Evolutionary conservation across 2,888 invertebrate genomes (phyloP).

Genomic region (Griposia aprilina): DNA sequence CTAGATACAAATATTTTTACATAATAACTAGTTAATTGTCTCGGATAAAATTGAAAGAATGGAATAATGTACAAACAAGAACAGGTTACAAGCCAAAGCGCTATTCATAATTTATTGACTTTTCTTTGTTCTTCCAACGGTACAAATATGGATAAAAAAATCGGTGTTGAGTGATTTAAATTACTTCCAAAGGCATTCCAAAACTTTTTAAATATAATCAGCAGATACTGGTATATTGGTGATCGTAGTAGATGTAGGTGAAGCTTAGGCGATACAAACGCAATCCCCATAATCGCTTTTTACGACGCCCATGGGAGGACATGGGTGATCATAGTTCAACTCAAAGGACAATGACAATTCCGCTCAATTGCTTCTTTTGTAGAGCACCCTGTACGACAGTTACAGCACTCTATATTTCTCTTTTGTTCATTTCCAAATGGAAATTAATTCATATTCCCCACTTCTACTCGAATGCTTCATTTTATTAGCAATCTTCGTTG

Average conservation of each 20-base stretch:
- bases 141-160: neutral
- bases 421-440: conserved; percentile 13
- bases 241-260: neutral
- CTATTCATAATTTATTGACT: too few relatives aligned
- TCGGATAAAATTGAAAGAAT: neutral
- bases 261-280: neutral
- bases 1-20: neutral
- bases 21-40: neutral
- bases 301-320: conserved; percentile 46
- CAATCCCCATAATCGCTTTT: conserved; percentile 39
- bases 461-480: conserved; percentile 22
- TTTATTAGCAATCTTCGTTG: conserved; percentile 43
- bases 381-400: conserved; percentile 19
- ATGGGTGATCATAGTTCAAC: conserved; percentile 27
- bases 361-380: conserved; percentile 59
- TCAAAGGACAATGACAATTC: conserved; percentile 52
- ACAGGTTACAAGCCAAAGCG: neutral
- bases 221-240: neutral
- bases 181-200: neutral
- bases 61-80: neutral
- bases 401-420: neutral
- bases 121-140: neutral
- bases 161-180: neutral
- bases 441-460: conserved; percentile 29
- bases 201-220: neutral